Evolutionary conservation across 2,797 vertebrate species (phyloP).

Genomic region (Danio choprae): DNA sequence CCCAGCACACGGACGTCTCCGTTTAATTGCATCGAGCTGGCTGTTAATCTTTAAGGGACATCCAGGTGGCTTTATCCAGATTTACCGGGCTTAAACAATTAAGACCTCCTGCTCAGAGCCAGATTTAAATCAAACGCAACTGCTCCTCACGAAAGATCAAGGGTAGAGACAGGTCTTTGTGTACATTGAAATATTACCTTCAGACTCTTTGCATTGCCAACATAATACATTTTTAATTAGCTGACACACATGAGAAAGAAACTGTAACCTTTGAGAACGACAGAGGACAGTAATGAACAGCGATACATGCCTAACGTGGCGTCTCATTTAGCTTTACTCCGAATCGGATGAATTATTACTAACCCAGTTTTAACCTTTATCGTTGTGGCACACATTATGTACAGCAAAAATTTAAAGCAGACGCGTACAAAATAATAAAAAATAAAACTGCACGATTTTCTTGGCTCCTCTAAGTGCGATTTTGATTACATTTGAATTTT

Average conservation of each 20-base stretch:
- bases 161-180: not conserved
- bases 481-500: not conserved
- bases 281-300: constrained; percentile 37
- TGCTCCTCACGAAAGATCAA: not conserved
- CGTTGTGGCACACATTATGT: not conserved
- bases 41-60: constrained; percentile 19
- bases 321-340: not conserved
- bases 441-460: not conserved
- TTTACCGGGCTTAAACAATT: constrained; percentile 42
- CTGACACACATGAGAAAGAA: constrained; percentile 37
- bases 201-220: not conserved
- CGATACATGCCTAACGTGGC: not conserved
- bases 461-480: not conserved
- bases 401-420: not conserved
- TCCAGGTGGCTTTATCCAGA: constrained; percentile 36
- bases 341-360: not conserved
- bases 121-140: constrained; percentile 16
- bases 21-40: constrained; percentile 31
- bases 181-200: constrained; percentile 33
- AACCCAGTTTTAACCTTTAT: not conserved
- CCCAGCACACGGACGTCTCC: not conserved
- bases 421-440: no score
- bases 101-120: not conserved
- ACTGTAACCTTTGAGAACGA: constrained; percentile 15
- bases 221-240: constrained; percentile 54